A percentile compares a stretch with the other conserved stretches of the same genome.
These are phyloP conservation scores for Macroglossus sobrinus DNA, from an alignment of 2,113 vertebrate genomes.

Conservation along the genomic window DNA sequence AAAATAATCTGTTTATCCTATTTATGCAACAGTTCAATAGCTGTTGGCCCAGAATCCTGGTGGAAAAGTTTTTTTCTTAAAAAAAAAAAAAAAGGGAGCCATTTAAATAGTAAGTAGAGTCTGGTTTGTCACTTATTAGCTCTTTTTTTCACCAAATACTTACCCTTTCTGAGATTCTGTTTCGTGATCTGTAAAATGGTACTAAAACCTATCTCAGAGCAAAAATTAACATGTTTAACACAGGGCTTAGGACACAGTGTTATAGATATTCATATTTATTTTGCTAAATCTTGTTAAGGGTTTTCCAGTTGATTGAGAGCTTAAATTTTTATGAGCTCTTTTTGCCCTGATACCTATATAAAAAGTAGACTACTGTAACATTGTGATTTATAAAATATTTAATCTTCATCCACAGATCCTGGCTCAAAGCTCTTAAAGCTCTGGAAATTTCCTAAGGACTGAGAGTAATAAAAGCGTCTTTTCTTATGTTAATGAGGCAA, in stretches of 20 bases:
- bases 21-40: background rate
- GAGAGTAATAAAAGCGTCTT: background rate
- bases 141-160: background rate
- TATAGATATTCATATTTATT: background rate
- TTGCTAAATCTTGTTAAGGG: background rate
- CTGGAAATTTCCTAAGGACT: background rate
- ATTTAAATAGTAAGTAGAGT: background rate
- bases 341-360: background rate
- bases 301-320: background rate
- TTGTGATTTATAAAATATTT: background rate
- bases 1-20: background rate
- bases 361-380: background rate
- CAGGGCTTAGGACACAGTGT: background rate
- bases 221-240: background rate
- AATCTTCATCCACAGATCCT: background rate
- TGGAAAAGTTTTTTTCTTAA: no score
- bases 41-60: background rate
- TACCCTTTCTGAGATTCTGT: background rate
- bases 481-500: background rate
- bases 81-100: background rate
- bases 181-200: background rate
- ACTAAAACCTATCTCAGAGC: background rate
- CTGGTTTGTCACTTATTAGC: background rate
- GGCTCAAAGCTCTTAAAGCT: background rate
- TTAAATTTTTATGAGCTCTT: background rate